Evolutionary conservation across 2,797 vertebrate species (phyloP), one percentile per base, ranked within the genome.

Genomic region (Chelon labrosus): DNA sequence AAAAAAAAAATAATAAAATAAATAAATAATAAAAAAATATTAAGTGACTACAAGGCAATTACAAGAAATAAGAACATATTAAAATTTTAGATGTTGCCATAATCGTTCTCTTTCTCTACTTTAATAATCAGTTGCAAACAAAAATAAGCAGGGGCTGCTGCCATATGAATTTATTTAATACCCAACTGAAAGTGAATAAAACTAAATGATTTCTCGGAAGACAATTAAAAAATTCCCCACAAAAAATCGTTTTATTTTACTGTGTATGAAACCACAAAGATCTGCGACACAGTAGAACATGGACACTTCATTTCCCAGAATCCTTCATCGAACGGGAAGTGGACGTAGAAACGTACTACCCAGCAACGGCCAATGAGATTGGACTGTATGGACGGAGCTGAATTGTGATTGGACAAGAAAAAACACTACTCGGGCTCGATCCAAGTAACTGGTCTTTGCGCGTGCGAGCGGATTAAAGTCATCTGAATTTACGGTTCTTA

Each of bases 371-470:
- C 80, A 88, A 82, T 82, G 37, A 60, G 4, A 58, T 16, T 25
- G 1, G 17, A 2, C 0, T 0, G 5, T 6, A 19, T 47, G 27
- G 4, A 0, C 25, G 2, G 7, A 54, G 2, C 2, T 27, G 6
- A 57, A 47, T 4, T 58, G 3, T 83, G 78, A 92, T 93, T 93
- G 91, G 91, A 41, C 49, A 3, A 0, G 5, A 3, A 38, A 25
- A 5, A 19, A 53, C 74, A 27, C 75, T 1, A 59, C 25, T 66
- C 38, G 1, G 7, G 3, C 57, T 63, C 3, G 44, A 14, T 38
- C 70, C 27, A 3, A 57, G 47, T 73, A 5, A 27, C 1, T 44
- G 31, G 27, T 27, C 1, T 5, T 3, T 56, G 10, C 11, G 38
- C 27, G 10, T 27, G 4, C 7, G 6, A 20, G 10, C 54, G 60